A percentile compares a stretch with the other conserved stretches of the same genome.
These are phyloP conservation scores for Phyllostomus hastatus DNA, from an alignment of 2,113 vertebrate species.

Conservation along the genomic window DNA sequence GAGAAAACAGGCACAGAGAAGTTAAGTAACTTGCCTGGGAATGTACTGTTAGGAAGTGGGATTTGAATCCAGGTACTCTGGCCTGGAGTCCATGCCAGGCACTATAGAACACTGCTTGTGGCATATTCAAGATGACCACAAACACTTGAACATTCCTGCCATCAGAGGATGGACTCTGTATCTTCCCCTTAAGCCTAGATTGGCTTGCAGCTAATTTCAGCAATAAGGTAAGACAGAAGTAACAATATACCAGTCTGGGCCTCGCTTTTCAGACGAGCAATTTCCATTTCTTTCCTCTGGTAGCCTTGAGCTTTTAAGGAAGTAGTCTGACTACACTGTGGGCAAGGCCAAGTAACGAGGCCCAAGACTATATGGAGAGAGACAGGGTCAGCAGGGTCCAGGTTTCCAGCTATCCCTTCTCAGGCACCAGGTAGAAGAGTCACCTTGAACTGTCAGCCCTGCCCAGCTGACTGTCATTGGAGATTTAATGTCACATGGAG, in stretches of 20 bases:
- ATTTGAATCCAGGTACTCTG: neutral
- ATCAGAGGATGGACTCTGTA: too few species aligned
- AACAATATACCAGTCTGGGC: neutral
- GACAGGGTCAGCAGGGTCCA: too few species aligned
- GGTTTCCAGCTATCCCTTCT: neutral
- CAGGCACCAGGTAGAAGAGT: neutral
- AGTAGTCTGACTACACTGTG: neutral
- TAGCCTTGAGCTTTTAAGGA: neutral
- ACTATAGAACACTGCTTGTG: neutral
- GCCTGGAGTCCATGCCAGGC: neutral
- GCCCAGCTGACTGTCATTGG: neutral
- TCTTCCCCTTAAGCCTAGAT: neutral
- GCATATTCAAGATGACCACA: neutral
- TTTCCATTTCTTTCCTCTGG: neutral
- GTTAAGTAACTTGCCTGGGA: neutral
- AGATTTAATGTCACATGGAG: neutral
- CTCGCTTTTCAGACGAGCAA: neutral
- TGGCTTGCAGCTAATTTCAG: neutral
- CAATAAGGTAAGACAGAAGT: neutral
- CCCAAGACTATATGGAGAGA: neutral
- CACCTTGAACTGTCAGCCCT: accelerated
- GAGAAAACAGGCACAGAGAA: neutral
- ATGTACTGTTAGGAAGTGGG: neutral
- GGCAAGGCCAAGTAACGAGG: neutral
- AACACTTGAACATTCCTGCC: neutral